Evolutionary conservation across 2,113 vertebrate species (phyloP).

Genomic region (Pontoporia blainvillei): DNA sequence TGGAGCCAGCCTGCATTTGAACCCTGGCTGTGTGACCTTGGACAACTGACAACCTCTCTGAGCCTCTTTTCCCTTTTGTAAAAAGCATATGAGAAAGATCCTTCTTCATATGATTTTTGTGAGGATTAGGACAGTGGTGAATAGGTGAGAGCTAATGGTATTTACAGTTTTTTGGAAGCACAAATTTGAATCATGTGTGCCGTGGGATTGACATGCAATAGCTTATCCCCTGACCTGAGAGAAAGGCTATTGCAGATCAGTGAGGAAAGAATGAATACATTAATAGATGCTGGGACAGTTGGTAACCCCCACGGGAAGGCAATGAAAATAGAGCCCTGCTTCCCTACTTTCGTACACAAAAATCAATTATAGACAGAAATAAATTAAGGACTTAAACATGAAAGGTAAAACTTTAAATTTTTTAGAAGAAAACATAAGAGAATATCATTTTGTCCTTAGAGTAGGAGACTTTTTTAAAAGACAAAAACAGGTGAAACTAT

Average conservation of each 20-base stretch:
- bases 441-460: neutral
- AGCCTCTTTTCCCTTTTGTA: neutral
- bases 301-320: neutral
- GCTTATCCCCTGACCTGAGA: neutral
- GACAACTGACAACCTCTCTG: neutral
- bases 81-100: neutral
- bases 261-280: neutral
- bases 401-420: neutral
- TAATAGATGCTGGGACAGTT: neutral
- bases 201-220: neutral
- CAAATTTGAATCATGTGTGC: neutral
- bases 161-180: neutral
- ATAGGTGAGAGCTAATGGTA: neutral
- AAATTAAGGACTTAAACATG: neutral
- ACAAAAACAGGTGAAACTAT: neutral
- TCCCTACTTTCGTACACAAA: neutral
- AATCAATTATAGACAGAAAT: neutral
- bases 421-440: neutral
- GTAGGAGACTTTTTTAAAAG: neutral
- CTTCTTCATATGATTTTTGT: neutral
- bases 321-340: neutral
- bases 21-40: neutral
- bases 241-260: neutral
- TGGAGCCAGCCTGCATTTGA: neutral
- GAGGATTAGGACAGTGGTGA: neutral